Evolutionary conservation across 2,113 vertebrate genomes (phyloP).

Genomic region (Chaetodon auriga): DNA sequence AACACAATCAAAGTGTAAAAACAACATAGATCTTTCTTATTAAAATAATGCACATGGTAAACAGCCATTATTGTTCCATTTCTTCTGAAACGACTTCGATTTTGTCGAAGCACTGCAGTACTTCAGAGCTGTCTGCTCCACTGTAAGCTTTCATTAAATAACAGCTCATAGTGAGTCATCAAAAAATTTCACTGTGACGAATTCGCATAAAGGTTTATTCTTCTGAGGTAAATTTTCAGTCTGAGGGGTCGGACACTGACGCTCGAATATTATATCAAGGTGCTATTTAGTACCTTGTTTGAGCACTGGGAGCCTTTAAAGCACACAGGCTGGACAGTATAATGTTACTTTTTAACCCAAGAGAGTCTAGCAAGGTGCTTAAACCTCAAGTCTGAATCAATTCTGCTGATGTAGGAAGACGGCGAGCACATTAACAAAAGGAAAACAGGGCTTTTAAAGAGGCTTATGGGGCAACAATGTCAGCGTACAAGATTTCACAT

Average conservation of each 20-base stretch:
- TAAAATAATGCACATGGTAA: background rate
- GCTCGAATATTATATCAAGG: conserved; percentile 9
- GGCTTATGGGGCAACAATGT: conserved; percentile 27
- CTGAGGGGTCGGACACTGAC: conserved; percentile 27
- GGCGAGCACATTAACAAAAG: conserved; percentile 34
- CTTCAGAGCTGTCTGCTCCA: conserved; percentile 13
- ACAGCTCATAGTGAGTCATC: conserved; percentile 49
- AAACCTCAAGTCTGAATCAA: conserved; percentile 52
- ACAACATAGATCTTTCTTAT: background rate
- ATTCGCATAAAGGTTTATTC: conserved; percentile 39
- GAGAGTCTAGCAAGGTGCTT: conserved; percentile 48
- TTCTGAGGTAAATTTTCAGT: conserved; percentile 22
- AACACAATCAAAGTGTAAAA: background rate
- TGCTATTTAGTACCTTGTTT: conserved; percentile 26
- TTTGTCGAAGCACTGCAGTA: conserved; percentile 3
- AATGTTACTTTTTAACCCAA: conserved; percentile 45
- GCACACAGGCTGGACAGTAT: conserved; percentile 13
- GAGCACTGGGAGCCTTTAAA: conserved; percentile 42
- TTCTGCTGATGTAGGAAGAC: conserved; percentile 48
- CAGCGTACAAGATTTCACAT: conserved; percentile 12
- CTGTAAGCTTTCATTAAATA: conserved; percentile 27
- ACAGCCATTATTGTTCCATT: background rate
- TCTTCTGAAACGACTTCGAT: background rate
- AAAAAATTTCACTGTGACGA: conserved; percentile 31
- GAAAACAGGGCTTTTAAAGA: conserved; percentile 39